Percentiles rank a stretch among this genome's conserved stretches.
Evolutionary conservation across 2,888 invertebrate species (phyloP).

Genomic region (Galerucella calmariensis): DNA sequence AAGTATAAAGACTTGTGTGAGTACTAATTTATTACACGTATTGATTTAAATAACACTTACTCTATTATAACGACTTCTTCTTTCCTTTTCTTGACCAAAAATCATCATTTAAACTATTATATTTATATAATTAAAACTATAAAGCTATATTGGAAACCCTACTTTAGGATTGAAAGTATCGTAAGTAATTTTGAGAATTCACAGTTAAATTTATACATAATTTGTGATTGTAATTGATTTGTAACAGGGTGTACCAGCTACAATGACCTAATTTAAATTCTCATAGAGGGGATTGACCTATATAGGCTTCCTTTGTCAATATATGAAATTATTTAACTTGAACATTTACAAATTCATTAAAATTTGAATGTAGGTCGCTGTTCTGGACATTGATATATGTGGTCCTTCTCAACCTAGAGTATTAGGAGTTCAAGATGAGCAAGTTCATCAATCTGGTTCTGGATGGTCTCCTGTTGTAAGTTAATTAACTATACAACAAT

Average conservation of each 20-base stretch:
- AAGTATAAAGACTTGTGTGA: conserved; percentile 58
- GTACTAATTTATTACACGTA: neutral
- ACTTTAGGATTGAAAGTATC: neutral
- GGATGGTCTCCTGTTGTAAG: conserved; percentile 96
- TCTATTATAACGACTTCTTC: conserved; percentile 72
- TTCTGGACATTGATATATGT: conserved; percentile 97
- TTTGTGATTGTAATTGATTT: conserved; percentile 19
- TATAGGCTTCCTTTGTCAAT: neutral
- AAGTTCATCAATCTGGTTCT: conserved; percentile 94
- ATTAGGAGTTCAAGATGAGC: conserved; percentile 90
- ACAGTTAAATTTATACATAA: conserved; percentile 5
- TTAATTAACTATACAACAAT: conserved; percentile 43
- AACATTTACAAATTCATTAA: neutral
- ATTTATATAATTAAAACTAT: neutral
- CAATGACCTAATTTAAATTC: conserved; percentile 46
- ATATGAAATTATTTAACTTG: neutral
- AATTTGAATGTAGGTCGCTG: conserved; percentile 76
- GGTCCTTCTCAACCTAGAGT: conserved; percentile 97
- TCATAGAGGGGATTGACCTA: conserved; percentile 8
- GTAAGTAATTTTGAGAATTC: neutral
- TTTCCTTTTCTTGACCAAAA: conserved; percentile 69
- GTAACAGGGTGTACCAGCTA: conserved; percentile 53
- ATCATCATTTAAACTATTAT: conserved; percentile 56
- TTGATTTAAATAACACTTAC: conserved; percentile 60
- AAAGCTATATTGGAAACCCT: neutral